Percentiles rank a stretch among this genome's conserved stretches.
These are phyloP conservation scores for Drosophila nasuta DNA, from an alignment of 1,140 invertebrate genomes.

Conservation along the genomic window DNA sequence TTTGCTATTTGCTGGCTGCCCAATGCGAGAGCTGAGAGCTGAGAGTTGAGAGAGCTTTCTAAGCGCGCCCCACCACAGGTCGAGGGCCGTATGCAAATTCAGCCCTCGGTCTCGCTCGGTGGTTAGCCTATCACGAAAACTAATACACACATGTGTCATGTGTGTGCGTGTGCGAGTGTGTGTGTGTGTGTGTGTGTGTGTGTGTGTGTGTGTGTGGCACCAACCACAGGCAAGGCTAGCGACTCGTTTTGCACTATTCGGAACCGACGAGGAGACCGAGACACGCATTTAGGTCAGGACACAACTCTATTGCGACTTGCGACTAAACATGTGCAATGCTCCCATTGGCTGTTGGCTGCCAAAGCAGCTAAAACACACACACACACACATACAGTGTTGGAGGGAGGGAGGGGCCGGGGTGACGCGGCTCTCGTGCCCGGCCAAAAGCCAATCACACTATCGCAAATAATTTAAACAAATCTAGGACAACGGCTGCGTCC, in stretches of 20 bases:
- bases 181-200: not conserved
- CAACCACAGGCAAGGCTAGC: constrained; percentile 34
- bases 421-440: constrained; percentile 30
- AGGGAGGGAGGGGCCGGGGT: constrained; percentile 1
- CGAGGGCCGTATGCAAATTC: constrained; percentile 63
- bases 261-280: constrained; percentile 53
- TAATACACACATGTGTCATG: constrained; percentile 50
- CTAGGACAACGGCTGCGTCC: constrained; percentile 64
- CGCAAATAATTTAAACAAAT: constrained; percentile 85
- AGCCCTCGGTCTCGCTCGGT: constrained; percentile 39
- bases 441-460: constrained; percentile 85
- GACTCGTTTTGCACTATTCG: constrained; percentile 73
- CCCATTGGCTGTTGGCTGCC: constrained; percentile 68
- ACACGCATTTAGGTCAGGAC: constrained; percentile 74
- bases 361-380: constrained; percentile 58
- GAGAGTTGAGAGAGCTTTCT: constrained; percentile 37
- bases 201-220: constrained; percentile 9
- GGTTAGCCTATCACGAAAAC: constrained; percentile 69
- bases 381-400: constrained; percentile 29
- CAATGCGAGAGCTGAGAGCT: constrained; percentile 35
- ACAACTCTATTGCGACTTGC: constrained; percentile 50
- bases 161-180: constrained; percentile 1
- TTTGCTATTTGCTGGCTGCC: not conserved
- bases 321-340: constrained; percentile 80
- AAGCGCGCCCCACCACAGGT: constrained; percentile 46